A percentile compares a stretch with the other conserved stretches of the same genome.
Evolutionary conservation across 2,113 vertebrate genomes (phyloP).

Genomic region (Macrotus californicus): DNA sequence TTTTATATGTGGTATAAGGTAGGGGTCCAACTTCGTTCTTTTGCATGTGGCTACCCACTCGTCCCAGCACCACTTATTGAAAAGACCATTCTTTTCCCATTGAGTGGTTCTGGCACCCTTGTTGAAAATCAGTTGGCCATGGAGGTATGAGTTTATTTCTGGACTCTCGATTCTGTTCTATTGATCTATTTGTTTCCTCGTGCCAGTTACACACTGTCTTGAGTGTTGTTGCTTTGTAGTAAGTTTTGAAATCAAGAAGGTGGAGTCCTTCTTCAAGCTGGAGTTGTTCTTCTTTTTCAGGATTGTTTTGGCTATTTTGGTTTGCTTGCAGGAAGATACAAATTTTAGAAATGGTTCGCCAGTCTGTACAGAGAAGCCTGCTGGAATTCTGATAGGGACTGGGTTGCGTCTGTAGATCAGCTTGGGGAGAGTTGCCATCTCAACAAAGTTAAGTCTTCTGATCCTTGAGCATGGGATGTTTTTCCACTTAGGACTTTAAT

Average conservation of each 20-base stretch:
- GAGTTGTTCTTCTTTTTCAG: conserved; percentile 19
- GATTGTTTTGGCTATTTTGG: background rate
- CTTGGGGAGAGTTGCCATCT: background rate
- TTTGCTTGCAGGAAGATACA: background rate
- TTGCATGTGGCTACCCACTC: background rate
- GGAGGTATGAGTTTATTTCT: background rate
- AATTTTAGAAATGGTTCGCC: background rate
- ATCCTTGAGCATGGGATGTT: background rate
- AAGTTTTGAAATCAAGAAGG: background rate
- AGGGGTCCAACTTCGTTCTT: background rate
- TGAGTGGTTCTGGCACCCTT: background rate
- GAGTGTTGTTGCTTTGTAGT: background rate
- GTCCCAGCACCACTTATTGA: background rate
- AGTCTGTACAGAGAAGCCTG: background rate
- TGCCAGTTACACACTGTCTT: background rate
- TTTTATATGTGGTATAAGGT: background rate
- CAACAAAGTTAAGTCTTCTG: background rate
- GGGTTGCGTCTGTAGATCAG: background rate
- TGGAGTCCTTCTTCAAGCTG: background rate
- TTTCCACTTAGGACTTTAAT: background rate
- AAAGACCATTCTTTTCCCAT: background rate
- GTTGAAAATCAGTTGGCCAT: background rate
- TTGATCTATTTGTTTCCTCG: background rate
- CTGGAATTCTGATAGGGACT: background rate
- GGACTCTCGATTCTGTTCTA: background rate